These are phyloP conservation scores for Podocnemis expansa DNA, from an alignment of 2,113 vertebrate species.

Conservation along the genomic window DNA sequence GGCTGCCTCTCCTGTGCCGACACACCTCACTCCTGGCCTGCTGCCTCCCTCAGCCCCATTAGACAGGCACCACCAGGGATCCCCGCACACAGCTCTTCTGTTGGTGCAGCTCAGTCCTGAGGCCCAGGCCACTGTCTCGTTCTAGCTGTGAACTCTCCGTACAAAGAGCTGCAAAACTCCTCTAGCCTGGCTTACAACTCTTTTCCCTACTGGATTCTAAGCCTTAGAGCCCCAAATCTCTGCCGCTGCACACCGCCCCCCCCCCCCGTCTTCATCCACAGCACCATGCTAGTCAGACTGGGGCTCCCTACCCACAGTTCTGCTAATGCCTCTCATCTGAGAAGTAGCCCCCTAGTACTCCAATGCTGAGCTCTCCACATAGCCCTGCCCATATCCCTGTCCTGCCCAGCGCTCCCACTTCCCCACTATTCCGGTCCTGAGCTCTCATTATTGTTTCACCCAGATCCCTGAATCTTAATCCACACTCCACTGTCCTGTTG, in stretches of 20 bases:
- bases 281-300: neutral
- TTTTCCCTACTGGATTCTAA: too few species aligned
- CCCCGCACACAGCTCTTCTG: neutral
- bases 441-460: neutral
- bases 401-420: neutral
- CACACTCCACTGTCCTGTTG: neutral
- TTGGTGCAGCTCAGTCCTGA: neutral
- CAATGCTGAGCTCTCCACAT: neutral
- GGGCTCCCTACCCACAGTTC: neutral
- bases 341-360: neutral
- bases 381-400: fast-evolving
- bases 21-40: neutral
- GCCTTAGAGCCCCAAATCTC: neutral
- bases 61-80: neutral
- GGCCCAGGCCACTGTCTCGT: neutral
- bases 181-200: neutral
- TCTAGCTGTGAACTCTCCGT: neutral
- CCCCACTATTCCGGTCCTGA: neutral
- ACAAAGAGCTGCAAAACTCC: neutral
- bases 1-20: neutral
- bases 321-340: neutral
- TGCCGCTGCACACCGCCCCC: neutral
- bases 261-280: neutral
- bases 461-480: neutral
- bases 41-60: neutral